Evolutionary conservation across 2,113 vertebrate species (phyloP), one percentile per base, ranked within the genome.

Genomic region (Dolichotis patagonum): DNA sequence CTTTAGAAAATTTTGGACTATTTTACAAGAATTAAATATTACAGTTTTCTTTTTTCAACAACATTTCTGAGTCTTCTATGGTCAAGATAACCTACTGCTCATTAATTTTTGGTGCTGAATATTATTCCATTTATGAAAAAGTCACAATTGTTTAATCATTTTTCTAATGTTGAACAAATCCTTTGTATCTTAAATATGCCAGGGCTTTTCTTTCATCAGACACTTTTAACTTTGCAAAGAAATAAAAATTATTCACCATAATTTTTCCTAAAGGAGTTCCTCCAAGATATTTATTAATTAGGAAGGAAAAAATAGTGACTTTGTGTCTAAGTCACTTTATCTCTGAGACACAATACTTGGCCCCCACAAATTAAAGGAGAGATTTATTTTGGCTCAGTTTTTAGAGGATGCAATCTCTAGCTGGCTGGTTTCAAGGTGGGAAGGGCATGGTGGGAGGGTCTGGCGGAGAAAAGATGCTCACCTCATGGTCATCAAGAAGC

Each of bases 1-100:
- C 30, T 78, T 90, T 30, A 85, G 49, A 83, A 81, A 87, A 69
- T 62, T 56, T 17, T 14, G 30, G 52, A 10, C 67, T 17, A 77
- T 52, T 96, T 89, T 92, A 49, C 54, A 91, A 46, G 30, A 92
- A 85, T 62, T 38, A 10, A 69, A 82, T 28, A n/a, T 49, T 71
- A 38, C 5, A 75, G 32, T 6, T 92, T 97, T 28, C 38, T 46
- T 85, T 95, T 88, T 82, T 89, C 35, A 14, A 38, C 6, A 75
- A 69, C 75, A 28, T 52, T 92, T 89, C 12, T 91, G 46, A 67
- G 85, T 67, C 63, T 43, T 85, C 54, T 28, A 58, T n/a, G 65
- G 43, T 85, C 41, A 89, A 75, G 49, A 94, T 12, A 82, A 60
- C 0, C 35, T 67, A 35, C 41, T 54, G 3, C 49, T 82, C 10